These are phyloP conservation scores for Anniella stebbinsi DNA, from an alignment of 2,797 vertebrate genomes.

Conservation along the genomic window DNA sequence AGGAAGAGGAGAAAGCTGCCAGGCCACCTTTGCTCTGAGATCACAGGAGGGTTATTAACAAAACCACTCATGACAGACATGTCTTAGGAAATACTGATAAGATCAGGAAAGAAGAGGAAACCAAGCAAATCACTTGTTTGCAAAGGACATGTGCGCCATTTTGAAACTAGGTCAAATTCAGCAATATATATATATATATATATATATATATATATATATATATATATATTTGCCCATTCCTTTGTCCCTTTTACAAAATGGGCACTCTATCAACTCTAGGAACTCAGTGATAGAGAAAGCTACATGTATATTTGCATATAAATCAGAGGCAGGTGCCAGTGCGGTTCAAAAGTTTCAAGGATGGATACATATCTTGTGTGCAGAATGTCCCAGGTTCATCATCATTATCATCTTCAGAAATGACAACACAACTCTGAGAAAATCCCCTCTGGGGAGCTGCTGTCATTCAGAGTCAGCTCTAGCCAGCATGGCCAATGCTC, in stretches of 20 bases:
- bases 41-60: constrained; percentile 72
- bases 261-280: constrained; percentile 16
- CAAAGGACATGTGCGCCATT: constrained; percentile 52
- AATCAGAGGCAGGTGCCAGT: background rate
- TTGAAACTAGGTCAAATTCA: constrained; percentile 60
- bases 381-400: no score
- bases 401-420: background rate
- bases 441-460: background rate
- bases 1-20: constrained; percentile 85
- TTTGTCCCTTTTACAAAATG: constrained; percentile 29
- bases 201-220: background rate
- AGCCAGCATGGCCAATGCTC: no score
- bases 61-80: constrained; percentile 71
- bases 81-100: constrained; percentile 78
- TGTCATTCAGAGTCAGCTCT: no score
- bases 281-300: background rate
- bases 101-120: constrained; percentile 70
- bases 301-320: background rate
- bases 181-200: background rate
- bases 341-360: background rate
- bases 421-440: background rate
- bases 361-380: background rate
- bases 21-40: constrained; percentile 82
- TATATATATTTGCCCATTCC: constrained; percentile 36
- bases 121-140: constrained; percentile 55